Evolutionary conservation across 1,140 invertebrate genomes (phyloP).

Genomic region (Pogonognathellus flavescens): DNA sequence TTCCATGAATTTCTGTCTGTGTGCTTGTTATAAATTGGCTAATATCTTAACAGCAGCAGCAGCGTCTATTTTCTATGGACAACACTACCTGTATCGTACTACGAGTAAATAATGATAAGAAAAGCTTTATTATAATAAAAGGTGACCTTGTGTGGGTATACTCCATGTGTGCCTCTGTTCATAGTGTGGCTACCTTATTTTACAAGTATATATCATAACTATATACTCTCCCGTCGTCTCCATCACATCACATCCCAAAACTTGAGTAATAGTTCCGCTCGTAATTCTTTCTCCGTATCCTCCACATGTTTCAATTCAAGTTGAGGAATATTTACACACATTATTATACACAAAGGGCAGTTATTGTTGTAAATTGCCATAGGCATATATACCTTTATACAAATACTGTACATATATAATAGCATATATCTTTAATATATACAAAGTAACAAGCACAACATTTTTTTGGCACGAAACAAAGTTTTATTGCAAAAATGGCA

Average conservation of each 20-base stretch:
- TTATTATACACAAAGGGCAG: too few relatives aligned
- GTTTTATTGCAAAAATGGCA: not conserved
- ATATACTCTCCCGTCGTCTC: not conserved
- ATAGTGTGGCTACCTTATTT: not conserved
- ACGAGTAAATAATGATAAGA: constrained; percentile 16
- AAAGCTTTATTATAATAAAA: not conserved
- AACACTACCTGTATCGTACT: not conserved
- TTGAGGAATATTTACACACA: too few relatives aligned
- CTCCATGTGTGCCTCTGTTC: not conserved
- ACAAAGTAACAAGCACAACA: too few relatives aligned
- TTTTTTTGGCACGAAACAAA: not conserved
- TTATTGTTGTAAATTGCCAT: too few relatives aligned
- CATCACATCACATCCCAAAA: constrained; percentile 4
- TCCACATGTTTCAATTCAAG: not conserved
- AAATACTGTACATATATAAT: too few relatives aligned
- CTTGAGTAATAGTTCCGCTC: constrained; percentile 42
- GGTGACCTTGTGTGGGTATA: constrained; percentile 28
- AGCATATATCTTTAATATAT: too few relatives aligned
- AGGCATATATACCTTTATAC: too few relatives aligned
- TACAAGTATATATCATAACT: not conserved
- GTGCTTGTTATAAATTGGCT: too few relatives aligned
- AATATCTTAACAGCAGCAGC: not conserved
- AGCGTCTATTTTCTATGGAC: not conserved
- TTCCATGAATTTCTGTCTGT: not conserved
- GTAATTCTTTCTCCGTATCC: constrained; percentile 26